Evolutionary conservation across 2,888 invertebrate species (phyloP).

Genomic region (Drosophila paranaensis): DNA sequence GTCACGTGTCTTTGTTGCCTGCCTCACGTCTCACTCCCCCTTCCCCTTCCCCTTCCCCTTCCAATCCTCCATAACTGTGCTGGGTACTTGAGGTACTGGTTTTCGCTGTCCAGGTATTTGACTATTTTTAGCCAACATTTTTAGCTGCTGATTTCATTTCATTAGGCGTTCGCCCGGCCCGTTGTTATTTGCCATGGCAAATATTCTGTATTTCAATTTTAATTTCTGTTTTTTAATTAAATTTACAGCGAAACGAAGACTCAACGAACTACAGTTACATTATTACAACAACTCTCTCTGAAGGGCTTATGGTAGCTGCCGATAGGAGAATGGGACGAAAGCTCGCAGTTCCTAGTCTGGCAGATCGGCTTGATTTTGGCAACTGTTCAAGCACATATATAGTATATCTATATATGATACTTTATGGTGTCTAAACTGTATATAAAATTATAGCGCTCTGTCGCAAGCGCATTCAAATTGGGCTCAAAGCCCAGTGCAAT

Average conservation of each 20-base stretch:
- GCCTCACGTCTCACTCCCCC: too few relatives aligned
- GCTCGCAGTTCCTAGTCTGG: too few relatives aligned
- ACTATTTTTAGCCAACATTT: constrained; percentile 72
- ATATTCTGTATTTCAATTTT: constrained; percentile 34
- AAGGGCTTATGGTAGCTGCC: too few relatives aligned
- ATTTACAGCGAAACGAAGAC: constrained; percentile 8
- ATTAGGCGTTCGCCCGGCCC: constrained; percentile 29
- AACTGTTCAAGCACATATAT: not conserved
- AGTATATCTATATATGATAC: not conserved
- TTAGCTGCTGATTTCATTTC: constrained; percentile 74
- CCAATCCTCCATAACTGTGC: not conserved
- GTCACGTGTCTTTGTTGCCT: constrained; percentile 55
- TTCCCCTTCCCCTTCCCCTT: not conserved
- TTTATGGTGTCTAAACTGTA: not conserved
- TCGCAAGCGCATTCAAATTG: not conserved
- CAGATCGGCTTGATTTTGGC: not conserved
- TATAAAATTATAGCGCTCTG: not conserved
- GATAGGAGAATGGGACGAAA: too few relatives aligned
- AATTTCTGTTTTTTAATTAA: constrained; percentile 34
- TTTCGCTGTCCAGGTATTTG: constrained; percentile 51
- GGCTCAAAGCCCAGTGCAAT: constrained; percentile 18
- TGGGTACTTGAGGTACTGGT: constrained; percentile 39
- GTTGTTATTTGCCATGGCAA: not conserved
- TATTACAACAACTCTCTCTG: not conserved
- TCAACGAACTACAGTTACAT: not conserved